Percentiles rank a stretch among this genome's conserved stretches.
These are phyloP conservation scores for Enteromius trimaculatus DNA, from an alignment of 2,797 vertebrate species.

Conservation along the genomic window DNA sequence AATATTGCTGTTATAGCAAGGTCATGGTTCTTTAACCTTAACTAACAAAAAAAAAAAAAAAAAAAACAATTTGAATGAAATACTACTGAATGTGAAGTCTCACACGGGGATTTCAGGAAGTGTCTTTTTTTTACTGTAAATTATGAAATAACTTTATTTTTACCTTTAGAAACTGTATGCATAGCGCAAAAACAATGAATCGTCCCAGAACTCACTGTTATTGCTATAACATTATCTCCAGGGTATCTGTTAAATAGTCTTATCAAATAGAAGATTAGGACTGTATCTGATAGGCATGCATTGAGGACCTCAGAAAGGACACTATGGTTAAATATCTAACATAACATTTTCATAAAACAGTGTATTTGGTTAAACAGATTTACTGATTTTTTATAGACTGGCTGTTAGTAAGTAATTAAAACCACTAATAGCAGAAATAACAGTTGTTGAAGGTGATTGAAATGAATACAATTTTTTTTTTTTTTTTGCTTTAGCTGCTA, in stretches of 20 bases:
- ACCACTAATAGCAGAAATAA: not conserved
- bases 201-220: not conserved
- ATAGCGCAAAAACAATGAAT: not conserved
- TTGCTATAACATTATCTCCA: not conserved
- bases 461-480: not conserved
- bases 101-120: not conserved
- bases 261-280: not conserved
- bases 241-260: not conserved
- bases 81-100: not conserved
- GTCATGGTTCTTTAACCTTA: not conserved
- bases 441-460: not conserved
- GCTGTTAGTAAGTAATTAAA: not conserved
- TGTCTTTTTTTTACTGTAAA: not conserved
- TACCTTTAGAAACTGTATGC: not conserved
- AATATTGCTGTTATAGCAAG: not conserved
- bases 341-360: not conserved
- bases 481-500: not conserved
- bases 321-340: not conserved
- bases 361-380: not conserved
- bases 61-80: not conserved
- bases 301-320: not conserved
- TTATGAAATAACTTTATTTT: not conserved
- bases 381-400: not conserved
- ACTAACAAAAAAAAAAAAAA: not conserved
- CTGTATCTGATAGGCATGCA: not conserved